Evolutionary conservation across 2,888 invertebrate species (phyloP).

Genomic region (Sinotaia quadrata): DNA sequence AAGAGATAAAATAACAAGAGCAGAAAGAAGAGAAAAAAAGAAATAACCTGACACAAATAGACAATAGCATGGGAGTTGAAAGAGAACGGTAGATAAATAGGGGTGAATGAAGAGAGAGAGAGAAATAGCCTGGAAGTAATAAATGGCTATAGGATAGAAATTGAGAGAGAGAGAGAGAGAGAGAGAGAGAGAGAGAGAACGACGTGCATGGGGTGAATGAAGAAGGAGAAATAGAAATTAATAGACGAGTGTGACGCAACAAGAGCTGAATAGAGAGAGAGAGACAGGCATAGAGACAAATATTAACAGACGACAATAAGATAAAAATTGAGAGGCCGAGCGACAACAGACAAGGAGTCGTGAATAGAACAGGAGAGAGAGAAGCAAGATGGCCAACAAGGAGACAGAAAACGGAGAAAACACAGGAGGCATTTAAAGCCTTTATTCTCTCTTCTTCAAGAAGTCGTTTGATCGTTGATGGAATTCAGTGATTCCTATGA

Average conservation of each 20-base stretch:
- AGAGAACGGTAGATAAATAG: no score
- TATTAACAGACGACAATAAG: not conserved
- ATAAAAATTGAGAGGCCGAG: not conserved
- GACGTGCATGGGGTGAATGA: not conserved
- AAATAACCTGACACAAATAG: no score
- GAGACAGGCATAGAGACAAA: not conserved
- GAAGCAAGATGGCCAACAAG: conserved; percentile 2
- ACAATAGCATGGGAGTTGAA: no score
- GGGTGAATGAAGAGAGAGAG: not conserved
- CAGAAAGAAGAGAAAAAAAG: not conserved
- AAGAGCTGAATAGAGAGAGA: not conserved
- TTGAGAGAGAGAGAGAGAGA: conserved; percentile 10
- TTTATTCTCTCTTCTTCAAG: not conserved
- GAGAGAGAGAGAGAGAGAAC: conserved; percentile 6
- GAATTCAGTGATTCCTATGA: no score
- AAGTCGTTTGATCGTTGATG: no score
- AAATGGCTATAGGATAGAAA: not conserved
- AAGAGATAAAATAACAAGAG: not conserved
- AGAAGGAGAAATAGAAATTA: not conserved
- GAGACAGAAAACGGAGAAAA: conserved; percentile 9
- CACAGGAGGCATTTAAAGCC: not conserved
- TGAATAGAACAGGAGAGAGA: not conserved
- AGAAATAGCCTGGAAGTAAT: not conserved
- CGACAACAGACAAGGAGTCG: not conserved
- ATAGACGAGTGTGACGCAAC: not conserved